A percentile compares a stretch with the other conserved stretches of the same genome.
phyloP scores from a whole-genome alignment of 2,797 vertebrate genomes.

The Phrynocephalus vlangalii region DNA sequence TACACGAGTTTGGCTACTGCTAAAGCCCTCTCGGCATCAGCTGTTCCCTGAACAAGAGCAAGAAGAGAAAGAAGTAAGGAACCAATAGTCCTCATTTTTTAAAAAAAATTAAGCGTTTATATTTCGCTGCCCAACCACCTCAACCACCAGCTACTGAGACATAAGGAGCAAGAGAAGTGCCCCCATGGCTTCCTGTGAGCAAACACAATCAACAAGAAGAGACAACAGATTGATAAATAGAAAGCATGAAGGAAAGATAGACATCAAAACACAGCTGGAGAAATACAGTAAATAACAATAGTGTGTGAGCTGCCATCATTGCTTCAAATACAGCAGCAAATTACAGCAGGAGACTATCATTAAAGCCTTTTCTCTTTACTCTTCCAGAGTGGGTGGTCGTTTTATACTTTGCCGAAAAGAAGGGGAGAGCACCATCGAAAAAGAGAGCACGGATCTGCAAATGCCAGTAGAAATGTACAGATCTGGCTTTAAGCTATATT shows the following conservation, averaged over 20 bases:
- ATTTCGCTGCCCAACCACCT: not conserved
- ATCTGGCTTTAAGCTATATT: too few relatives aligned
- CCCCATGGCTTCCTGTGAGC: too few relatives aligned
- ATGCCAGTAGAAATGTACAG: too few relatives aligned
- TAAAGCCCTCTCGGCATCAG: slow-evolving; percentile 91
- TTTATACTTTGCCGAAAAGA: not conserved
- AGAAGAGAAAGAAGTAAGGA: slow-evolving; percentile 55
- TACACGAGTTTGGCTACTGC: slow-evolving; percentile 92
- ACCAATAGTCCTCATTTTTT: not conserved
- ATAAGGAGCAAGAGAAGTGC: too few relatives aligned
- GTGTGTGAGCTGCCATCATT: not conserved
- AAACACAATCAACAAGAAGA: too few relatives aligned
- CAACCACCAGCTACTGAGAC: not conserved
- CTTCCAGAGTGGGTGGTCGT: too few relatives aligned
- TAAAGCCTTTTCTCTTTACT: not conserved
- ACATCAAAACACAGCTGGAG: not conserved
- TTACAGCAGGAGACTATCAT: not conserved
- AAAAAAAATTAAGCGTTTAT: too few relatives aligned
- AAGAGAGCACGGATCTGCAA: not conserved
- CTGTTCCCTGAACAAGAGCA: slow-evolving; percentile 84
- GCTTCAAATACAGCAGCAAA: not conserved
- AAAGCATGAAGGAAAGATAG: not conserved
- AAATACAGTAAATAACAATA: not conserved
- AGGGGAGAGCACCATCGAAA: not conserved
- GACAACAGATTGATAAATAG: not conserved